A percentile compares a stretch with the other conserved stretches of the same genome.
Conservation (phyloP, 2,797 vertebrate species). For the Avahi laniger region DNA sequence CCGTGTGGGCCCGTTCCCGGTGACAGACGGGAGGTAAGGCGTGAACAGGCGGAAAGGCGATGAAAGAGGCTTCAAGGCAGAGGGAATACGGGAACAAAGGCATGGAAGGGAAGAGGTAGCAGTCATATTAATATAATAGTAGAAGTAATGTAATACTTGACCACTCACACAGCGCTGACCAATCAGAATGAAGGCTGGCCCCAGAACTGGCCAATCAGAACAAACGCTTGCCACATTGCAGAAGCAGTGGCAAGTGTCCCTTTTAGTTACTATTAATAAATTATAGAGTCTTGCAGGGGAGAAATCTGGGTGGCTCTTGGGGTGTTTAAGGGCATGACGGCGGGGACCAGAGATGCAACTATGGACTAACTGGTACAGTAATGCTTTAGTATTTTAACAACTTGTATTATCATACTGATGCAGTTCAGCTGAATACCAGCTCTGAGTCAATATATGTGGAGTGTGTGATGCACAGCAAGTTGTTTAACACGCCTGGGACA, state of each 20-base stretch:
- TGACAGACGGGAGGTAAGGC: background rate
- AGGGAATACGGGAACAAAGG: background rate
- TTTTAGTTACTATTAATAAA: background rate
- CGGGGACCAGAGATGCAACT: background rate
- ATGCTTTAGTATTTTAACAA: constrained; percentile 32
- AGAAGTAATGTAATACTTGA: background rate
- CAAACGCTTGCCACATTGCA: background rate
- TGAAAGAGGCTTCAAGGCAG: background rate
- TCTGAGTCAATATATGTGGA: background rate
- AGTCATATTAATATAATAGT: background rate
- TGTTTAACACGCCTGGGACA: background rate
- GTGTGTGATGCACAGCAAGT: background rate
- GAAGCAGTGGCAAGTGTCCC: background rate
- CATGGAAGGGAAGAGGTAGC: background rate
- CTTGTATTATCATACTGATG: background rate
- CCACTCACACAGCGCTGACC: background rate
- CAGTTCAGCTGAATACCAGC: background rate
- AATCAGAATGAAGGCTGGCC: background rate
- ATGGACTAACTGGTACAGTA: background rate
- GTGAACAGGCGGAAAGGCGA: background rate
- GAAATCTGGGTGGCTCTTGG: background rate
- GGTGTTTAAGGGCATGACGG: background rate
- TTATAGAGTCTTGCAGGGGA: background rate
- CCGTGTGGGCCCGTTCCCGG: background rate
- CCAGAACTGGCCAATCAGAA: background rate